Base-by-base conservation (phyloP, 2,113 vertebrate genomes). In the Spilogale gracilis region DNA sequence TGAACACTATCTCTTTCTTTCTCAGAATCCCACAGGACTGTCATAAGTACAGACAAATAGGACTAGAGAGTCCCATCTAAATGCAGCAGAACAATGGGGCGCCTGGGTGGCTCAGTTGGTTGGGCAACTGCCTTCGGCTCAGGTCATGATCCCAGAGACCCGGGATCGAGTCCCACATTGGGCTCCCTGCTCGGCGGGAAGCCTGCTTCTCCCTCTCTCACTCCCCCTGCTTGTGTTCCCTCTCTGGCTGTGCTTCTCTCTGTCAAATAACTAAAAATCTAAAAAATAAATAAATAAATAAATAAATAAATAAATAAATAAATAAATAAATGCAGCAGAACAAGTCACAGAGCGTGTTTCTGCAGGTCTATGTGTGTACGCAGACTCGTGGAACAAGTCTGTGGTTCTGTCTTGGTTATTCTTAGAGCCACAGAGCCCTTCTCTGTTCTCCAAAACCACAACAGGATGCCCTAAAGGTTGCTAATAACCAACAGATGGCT, bases 1-100 rank as follows among this genome's bases (percentile, higher is more conserved):
- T 0, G 2, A 96, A 89, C 71, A 21, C 83, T 48, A 45, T 86
- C 94, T 95, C 54, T 97, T 83, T 17, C 74, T 95, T 86, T 93
- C 63, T 92, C 63, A 85, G 79, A 91, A 96, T 95, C 84, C 94
- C 50, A 74, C 20, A 0, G 3, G 1, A 12, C 38, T 63, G 56
- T 92, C 78, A n/a, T 94, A 85, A 93, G 73, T 38, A n/a, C 27
- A n/a, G 82, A 74, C 27, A 93, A 58, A 89, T n/a, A 50, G 83
- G 8, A 81, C 69, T 11, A 56, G 65, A 50, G 21, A 25, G 12
- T 52, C 45, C 1, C 4, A 3, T 38, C n/a, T 9, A 27, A 95
- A 82, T 54, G 56, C 20, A 63, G 25, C 18, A 38, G 6, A n/a
- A 25, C 30, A 54, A 18, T 38, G 38, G 38, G 38, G 38, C 38